Evolutionary conservation across 2,797 vertebrate genomes (phyloP).

Genomic region (Myotis myotis): DNA sequence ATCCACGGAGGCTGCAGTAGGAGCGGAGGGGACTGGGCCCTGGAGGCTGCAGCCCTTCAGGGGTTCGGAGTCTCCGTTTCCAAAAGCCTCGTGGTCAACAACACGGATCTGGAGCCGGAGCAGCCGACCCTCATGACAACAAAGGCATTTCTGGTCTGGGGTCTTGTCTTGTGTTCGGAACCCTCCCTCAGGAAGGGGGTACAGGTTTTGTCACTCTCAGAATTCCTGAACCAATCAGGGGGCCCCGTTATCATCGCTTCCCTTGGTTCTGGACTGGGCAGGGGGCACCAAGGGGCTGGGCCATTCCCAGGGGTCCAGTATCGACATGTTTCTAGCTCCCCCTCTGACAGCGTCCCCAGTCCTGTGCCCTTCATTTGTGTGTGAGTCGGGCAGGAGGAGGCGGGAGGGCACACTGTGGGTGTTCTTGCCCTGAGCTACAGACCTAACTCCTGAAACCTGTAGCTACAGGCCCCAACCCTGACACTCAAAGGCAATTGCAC

Average conservation of each 20-base stretch:
- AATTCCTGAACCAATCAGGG: not conserved
- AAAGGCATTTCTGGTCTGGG: not conserved
- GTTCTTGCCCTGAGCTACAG: not conserved
- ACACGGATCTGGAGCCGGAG: not conserved
- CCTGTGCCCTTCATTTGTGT: not conserved
- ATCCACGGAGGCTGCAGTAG: not conserved
- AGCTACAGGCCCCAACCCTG: not conserved
- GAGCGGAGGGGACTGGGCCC: not conserved
- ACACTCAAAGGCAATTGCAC: not conserved
- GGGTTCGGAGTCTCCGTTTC: not conserved
- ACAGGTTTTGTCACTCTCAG: not conserved
- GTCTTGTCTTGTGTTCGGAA: not conserved
- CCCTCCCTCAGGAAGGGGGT: not conserved
- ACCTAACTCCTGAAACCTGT: too few relatives aligned
- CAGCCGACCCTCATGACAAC: not conserved
- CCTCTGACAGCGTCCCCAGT: not conserved
- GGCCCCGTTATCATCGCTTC: fast-evolving
- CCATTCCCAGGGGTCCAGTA: not conserved
- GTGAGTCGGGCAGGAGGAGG: fast-evolving
- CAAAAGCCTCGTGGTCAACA: too few relatives aligned
- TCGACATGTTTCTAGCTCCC: not conserved
- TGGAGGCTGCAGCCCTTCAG: too few relatives aligned
- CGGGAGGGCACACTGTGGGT: fast-evolving
- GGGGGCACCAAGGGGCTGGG: not conserved
- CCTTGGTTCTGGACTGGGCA: not conserved